Percentiles rank a stretch among this genome's conserved stretches.
These are phyloP conservation scores for Labeo calbasu DNA, from an alignment of 2,797 vertebrate species.

Conservation along the genomic window DNA sequence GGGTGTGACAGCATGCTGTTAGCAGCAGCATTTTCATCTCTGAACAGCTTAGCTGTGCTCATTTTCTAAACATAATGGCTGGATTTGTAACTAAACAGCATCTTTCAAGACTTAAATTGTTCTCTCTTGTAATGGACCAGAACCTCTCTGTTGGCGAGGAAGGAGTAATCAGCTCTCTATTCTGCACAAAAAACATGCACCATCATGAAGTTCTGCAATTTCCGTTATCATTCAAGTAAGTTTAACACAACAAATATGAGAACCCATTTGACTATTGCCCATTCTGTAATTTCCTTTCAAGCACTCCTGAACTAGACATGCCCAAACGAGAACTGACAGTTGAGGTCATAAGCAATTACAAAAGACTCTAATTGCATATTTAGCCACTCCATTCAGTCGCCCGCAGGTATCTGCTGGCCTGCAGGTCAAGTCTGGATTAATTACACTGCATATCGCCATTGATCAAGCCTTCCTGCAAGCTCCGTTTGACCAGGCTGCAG, in stretches of 20 bases:
- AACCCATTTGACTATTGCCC: background rate
- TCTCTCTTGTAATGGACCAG: conserved; percentile 39
- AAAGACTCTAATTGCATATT: conserved; percentile 57
- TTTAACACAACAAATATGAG: background rate
- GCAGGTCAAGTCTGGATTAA: conserved; percentile 67
- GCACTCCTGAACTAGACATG: background rate
- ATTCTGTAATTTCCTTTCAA: conserved; percentile 19
- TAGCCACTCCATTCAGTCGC: conserved; percentile 58
- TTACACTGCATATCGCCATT: conserved; percentile 61
- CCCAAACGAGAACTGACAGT: conserved; percentile 48
- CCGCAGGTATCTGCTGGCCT: conserved; percentile 68
- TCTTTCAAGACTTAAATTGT: conserved; percentile 33
- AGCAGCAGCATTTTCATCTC: conserved; percentile 21
- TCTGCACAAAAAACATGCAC: background rate
- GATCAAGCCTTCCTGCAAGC: conserved; percentile 48
- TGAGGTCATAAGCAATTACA: conserved; percentile 60
- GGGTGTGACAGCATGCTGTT: conserved; percentile 32
- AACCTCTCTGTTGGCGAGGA: conserved; percentile 22
- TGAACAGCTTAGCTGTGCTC: conserved; percentile 22
- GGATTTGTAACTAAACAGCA: conserved; percentile 44
- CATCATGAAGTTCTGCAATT: background rate
- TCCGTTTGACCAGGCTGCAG: background rate
- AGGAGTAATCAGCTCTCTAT: conserved; percentile 16
- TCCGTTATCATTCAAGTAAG: background rate
- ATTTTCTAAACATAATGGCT: conserved; percentile 44